Conservation (phyloP, 2,888 invertebrate species). For the Plebejus melissa region DNA sequence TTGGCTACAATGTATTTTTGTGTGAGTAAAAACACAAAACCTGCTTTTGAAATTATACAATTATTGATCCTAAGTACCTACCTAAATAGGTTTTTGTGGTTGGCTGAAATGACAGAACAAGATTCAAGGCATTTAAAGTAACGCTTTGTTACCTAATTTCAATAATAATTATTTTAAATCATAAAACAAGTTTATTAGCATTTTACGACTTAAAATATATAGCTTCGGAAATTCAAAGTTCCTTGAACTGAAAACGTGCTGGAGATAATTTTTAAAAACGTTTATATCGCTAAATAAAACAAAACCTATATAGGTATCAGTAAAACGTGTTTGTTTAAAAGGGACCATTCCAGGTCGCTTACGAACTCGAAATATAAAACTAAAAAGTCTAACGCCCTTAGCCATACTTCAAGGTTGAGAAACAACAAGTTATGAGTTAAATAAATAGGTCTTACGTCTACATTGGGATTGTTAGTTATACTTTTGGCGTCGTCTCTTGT, state of each 20-base stretch:
- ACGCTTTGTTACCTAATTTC: not conserved
- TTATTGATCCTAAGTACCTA: not conserved
- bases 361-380: constrained; percentile 30
- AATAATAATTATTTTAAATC: constrained; percentile 18
- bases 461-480: constrained; percentile 63
- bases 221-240: constrained; percentile 19
- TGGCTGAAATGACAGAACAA: not conserved
- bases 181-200: constrained; percentile 15
- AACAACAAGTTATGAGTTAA: not conserved
- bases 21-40: not conserved
- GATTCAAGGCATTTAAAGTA: not conserved
- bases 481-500: constrained; percentile 67
- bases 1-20: not conserved
- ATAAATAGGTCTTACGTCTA: constrained; percentile 63
- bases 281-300: constrained; percentile 16
- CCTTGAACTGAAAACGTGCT: not conserved
- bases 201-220: constrained; percentile 20
- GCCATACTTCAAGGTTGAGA: constrained; percentile 39
- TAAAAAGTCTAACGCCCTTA: constrained; percentile 38
- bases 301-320: constrained; percentile 28
- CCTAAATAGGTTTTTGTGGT: not conserved
- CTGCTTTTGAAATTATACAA: not conserved
- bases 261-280: constrained; percentile 6
- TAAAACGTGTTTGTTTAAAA: constrained; percentile 27
- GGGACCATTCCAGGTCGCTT: constrained; percentile 21